Evolutionary conservation across 2,888 invertebrate genomes (phyloP), one percentile per base, ranked within the genome.

Genomic region (Drosophila testacea): DNA sequence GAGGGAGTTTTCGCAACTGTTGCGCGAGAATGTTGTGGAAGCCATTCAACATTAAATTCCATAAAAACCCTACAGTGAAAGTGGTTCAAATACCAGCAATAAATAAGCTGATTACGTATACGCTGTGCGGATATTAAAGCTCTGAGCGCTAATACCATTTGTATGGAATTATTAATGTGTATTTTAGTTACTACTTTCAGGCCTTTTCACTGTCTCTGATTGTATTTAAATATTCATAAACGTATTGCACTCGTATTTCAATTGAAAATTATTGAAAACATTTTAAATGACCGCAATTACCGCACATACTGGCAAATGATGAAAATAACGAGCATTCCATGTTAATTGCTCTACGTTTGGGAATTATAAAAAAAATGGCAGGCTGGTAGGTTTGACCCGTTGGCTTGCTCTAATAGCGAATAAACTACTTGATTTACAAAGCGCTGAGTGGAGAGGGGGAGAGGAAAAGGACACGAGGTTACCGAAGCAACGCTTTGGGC

Each of bases 381-480:
- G 36, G 56, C 62, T 50, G 36, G 13, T 50, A 41, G 42, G 42
- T 41, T 28, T 67, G 69, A 60, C 50, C 66, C 50, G 30, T 60
- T 38, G 70, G 70, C 22, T 63, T 48, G 67, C 70, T 78, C 86
- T 85, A 86, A 83, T 80, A 83, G 75, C 64, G 78, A 78, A 71
- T 83, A 88, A 88, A 79, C 73, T 73, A 83, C 78, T 80, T 71
- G 81, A 80, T 75, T 80, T 80, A 39, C 10, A 41, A 2, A 1
- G 7, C 4, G 13, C 27, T 4, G 9, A 13, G 4, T 2, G 11
- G n/a, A 6, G 9, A 16, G 9, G 1, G 9, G 42, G 11, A 27
- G 2, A 2, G 22, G 13, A 10, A 10, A 13, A 7, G 27, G 11
- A 4, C n/a, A 6, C n/a, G 47, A 13, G 16, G 30, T 41, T 16